Conservation (phyloP, 2,113 vertebrate genomes). For the Erpornis zantholeuca region DNA sequence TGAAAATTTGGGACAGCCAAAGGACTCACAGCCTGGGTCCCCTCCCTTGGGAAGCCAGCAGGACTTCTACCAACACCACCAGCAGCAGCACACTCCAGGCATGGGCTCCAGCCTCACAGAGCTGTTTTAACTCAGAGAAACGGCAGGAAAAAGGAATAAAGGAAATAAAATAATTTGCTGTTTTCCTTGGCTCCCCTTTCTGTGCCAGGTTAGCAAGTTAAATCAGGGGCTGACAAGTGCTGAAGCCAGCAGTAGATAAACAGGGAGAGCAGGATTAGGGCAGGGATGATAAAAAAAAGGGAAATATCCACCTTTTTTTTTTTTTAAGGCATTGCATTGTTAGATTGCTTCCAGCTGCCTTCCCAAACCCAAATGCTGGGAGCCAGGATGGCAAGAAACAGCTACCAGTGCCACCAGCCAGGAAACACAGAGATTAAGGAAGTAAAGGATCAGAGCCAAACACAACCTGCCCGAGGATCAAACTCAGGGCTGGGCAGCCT, state of each 20-base stretch:
- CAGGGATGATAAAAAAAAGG: not conserved
- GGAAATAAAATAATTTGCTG: not conserved
- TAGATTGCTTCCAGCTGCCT: not conserved
- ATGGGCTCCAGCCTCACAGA: not conserved
- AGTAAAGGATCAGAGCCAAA: not conserved
- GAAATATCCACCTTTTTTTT: not conserved
- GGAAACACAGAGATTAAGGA: not conserved
- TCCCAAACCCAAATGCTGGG: not conserved
- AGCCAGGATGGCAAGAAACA: not conserved
- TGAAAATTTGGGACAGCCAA: not conserved
- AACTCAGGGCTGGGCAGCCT: not conserved
- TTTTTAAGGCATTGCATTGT: not conserved
- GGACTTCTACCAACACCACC: not conserved
- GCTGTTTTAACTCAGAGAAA: not conserved
- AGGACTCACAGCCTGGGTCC: not conserved
- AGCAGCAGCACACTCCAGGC: not conserved
- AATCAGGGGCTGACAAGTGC: not conserved
- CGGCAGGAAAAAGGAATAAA: not conserved
- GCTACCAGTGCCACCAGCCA: not conserved
- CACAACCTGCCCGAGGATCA: not conserved
- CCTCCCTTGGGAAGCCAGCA: not conserved
- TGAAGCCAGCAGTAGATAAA: conserved; percentile 4
- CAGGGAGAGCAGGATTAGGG: not conserved
- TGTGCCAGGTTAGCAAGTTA: not conserved
- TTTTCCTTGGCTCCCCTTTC: not conserved